phyloP scores from a whole-genome alignment of 2,888 invertebrate genomes.

The Rhabditoides inermis region DNA sequence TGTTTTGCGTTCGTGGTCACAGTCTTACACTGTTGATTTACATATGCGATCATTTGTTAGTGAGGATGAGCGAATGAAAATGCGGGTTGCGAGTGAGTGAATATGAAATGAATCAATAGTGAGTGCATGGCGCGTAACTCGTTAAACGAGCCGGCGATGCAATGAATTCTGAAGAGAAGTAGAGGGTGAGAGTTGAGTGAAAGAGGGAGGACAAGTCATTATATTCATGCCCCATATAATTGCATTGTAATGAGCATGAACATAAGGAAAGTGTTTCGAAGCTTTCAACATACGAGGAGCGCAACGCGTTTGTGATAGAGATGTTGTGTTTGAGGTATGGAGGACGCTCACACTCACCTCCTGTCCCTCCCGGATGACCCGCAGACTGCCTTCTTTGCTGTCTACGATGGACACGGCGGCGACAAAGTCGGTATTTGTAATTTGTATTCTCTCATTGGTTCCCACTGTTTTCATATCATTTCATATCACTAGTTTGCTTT shows the following conservation, averaged over 20 bases:
- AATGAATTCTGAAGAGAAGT: too few species aligned
- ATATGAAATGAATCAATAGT: neutral
- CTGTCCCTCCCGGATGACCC: slow-evolving; percentile 76
- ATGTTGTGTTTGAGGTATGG: slow-evolving; percentile 65
- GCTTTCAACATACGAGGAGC: too few species aligned
- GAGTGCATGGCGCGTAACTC: too few species aligned
- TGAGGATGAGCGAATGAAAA: neutral
- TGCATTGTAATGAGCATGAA: too few species aligned
- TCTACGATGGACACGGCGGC: slow-evolving; percentile 87
- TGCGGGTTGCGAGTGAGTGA: neutral
- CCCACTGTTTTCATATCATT: neutral
- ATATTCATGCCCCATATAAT: too few species aligned
- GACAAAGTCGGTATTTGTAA: slow-evolving; percentile 21
- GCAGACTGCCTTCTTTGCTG: slow-evolving; percentile 84
- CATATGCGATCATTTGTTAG: neutral
- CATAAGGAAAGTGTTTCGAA: too few species aligned
- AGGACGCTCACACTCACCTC: slow-evolving; percentile 94
- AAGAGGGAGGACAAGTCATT: too few species aligned
- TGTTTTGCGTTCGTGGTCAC: too few species aligned
- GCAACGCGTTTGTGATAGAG: neutral
- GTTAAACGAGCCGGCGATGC: too few species aligned
- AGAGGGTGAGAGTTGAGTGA: too few species aligned
- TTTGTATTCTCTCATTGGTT: neutral
- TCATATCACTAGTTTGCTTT: neutral
- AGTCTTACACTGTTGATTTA: too few species aligned